A percentile compares a stretch with the other conserved stretches of the same genome.
phyloP scores from a whole-genome alignment of 2,113 vertebrate genomes.

The Nestor notabilis region DNA sequence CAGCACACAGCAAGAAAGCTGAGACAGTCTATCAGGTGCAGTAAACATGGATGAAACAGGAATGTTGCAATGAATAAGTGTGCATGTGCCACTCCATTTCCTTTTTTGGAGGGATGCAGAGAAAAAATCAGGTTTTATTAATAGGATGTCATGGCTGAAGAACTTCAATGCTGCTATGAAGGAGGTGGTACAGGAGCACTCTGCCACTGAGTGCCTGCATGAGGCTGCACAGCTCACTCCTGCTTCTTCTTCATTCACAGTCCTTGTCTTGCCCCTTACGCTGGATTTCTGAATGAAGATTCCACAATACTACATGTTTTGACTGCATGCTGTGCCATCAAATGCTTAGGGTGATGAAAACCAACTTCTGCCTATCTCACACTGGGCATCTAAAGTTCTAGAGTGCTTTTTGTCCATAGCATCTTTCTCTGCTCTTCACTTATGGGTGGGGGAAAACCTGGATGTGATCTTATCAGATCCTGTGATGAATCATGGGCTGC shows the following conservation, averaged over 20 bases:
- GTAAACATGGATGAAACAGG: neutral
- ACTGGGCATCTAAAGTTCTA: neutral
- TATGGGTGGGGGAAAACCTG: accelerated
- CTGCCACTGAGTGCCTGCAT: neutral
- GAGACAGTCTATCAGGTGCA: neutral
- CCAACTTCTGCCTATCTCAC: neutral
- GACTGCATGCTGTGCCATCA: neutral
- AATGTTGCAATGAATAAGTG: neutral
- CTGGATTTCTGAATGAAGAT: neutral
- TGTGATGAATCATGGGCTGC: accelerated
- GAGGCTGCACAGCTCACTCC: neutral
- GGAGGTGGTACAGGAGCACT: neutral
- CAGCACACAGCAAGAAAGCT: neutral
- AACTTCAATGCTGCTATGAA: accelerated
- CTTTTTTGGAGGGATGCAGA: neutral
- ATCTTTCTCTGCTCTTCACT: neutral
- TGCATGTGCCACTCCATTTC: accelerated
- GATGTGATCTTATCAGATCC: neutral
- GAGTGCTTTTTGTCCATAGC: neutral
- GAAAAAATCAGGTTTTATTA: neutral
- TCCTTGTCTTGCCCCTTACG: neutral
- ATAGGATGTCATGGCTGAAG: neutral
- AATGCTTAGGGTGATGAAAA: neutral
- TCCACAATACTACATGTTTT: neutral
- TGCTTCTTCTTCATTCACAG: neutral